Evolutionary conservation across 1,140 invertebrate species (phyloP).

Genomic region (Drosophila seguyi): DNA sequence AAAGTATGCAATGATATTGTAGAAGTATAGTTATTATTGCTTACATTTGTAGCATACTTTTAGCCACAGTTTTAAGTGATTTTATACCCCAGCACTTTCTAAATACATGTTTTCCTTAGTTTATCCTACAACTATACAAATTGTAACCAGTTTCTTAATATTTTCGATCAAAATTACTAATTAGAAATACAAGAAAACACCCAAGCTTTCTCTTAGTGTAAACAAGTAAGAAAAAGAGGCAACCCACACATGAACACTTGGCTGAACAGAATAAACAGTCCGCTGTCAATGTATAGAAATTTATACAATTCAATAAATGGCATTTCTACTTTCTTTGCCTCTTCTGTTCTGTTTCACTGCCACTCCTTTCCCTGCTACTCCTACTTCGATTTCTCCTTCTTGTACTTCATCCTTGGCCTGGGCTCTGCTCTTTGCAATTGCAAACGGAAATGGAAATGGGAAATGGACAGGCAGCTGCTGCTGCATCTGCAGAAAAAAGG

Average conservation of each 20-base stretch:
- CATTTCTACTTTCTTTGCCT: slow-evolving; percentile 69
- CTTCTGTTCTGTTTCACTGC: neutral
- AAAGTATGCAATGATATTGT: no score
- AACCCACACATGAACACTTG: slow-evolving; percentile 47
- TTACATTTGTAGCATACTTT: no score
- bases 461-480: slow-evolving; percentile 63
- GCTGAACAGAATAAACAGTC: slow-evolving; percentile 77
- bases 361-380: slow-evolving; percentile 9
- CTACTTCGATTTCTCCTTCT: slow-evolving; percentile 23
- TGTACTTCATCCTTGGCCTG: slow-evolving; percentile 49
- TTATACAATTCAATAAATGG: slow-evolving; percentile 85
- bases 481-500: slow-evolving; percentile 21
- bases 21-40: no score
- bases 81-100: no score
- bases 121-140: no score
- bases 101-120: no score
- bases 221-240: slow-evolving; percentile 9
- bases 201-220: slow-evolving; percentile 1
- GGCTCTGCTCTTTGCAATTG: slow-evolving; percentile 68
- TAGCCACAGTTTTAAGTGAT: no score
- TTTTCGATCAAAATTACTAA: neutral
- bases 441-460: slow-evolving; percentile 80
- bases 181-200: no score
- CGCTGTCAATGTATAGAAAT: slow-evolving; percentile 81
- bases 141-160: neutral